Percentiles rank a stretch among this genome's conserved stretches.
Evolutionary conservation across 92 coral and sea anemone genomes (phyloP).

Genomic region (Metridium senile): DNA sequence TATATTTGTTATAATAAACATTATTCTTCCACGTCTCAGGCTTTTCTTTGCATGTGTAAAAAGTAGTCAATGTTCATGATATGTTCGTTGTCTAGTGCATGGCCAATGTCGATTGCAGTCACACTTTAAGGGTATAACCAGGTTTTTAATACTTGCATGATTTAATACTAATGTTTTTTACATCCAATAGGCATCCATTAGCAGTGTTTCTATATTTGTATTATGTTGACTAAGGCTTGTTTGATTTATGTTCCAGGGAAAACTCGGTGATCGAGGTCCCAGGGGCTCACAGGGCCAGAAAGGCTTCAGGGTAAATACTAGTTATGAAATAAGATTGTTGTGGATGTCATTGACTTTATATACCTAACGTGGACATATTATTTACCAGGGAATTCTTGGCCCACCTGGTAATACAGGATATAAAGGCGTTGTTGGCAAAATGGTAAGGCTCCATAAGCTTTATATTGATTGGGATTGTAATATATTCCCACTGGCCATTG

Average conservation of each 20-base stretch:
- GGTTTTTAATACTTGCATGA: too few relatives aligned
- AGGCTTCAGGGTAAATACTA: slow-evolving; percentile 38
- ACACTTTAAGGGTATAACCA: too few relatives aligned
- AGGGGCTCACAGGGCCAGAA: slow-evolving; percentile 21
- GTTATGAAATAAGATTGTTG: too few relatives aligned
- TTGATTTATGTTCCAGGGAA: slow-evolving; percentile 40
- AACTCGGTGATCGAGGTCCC: slow-evolving; percentile 53
- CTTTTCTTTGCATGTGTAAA: slow-evolving; percentile 9
- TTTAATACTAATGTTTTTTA: too few relatives aligned
- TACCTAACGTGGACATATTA: not conserved
- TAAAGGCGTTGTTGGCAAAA: slow-evolving; percentile 15
- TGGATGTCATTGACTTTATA: not conserved
- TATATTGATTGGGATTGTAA: too few relatives aligned
- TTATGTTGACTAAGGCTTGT: slow-evolving; percentile 23
- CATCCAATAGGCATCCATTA: too few relatives aligned
- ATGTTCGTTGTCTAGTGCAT: too few relatives aligned
- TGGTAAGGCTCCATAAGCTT: slow-evolving; percentile 22
- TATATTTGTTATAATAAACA: not conserved
- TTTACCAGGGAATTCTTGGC: slow-evolving; percentile 30
- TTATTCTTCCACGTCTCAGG: not conserved
- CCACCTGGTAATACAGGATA: slow-evolving; percentile 15
- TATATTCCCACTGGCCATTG: too few relatives aligned
- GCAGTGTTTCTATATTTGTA: not conserved
- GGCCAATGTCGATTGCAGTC: too few relatives aligned
- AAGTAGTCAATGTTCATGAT: too few relatives aligned